These are phyloP conservation scores for Sicus ferrugineus DNA, from an alignment of 2,888 invertebrate species.

Conservation along the genomic window DNA sequence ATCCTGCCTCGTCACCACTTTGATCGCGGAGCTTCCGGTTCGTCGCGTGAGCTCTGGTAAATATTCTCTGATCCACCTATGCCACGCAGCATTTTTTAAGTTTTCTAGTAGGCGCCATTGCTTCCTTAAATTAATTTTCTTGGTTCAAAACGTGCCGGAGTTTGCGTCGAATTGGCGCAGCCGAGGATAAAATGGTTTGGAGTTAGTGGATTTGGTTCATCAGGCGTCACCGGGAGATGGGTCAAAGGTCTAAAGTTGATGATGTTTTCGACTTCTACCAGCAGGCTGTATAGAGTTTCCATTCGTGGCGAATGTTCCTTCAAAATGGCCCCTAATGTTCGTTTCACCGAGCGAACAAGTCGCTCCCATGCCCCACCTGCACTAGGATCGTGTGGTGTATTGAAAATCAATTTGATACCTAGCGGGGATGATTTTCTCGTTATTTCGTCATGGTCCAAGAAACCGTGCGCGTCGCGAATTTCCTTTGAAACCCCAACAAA, in stretches of 20 bases:
- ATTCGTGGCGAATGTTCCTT: no score
- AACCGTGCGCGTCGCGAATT: conserved; percentile 14
- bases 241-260: no score
- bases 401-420: conserved; percentile 37
- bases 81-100: neutral
- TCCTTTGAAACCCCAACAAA: conserved; percentile 36
- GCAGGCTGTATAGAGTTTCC: no score
- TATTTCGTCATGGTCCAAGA: conserved; percentile 34
- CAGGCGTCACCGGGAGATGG: no score
- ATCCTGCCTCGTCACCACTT: conserved; percentile 5
- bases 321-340: no score
- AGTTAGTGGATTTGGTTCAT: no score
- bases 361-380: conserved; percentile 37
- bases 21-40: conserved; percentile 3
- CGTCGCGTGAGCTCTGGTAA: neutral
- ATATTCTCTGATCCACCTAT: neutral
- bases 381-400: conserved; percentile 30
- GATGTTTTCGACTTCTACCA: no score
- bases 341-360: conserved; percentile 27
- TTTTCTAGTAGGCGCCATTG: neutral
- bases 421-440: conserved; percentile 14
- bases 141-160: no score
- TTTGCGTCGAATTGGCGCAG: no score
- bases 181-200: no score
- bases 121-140: no score